Evolutionary conservation across 1,140 invertebrate species (phyloP).

Genomic region (Homarus americanus): DNA sequence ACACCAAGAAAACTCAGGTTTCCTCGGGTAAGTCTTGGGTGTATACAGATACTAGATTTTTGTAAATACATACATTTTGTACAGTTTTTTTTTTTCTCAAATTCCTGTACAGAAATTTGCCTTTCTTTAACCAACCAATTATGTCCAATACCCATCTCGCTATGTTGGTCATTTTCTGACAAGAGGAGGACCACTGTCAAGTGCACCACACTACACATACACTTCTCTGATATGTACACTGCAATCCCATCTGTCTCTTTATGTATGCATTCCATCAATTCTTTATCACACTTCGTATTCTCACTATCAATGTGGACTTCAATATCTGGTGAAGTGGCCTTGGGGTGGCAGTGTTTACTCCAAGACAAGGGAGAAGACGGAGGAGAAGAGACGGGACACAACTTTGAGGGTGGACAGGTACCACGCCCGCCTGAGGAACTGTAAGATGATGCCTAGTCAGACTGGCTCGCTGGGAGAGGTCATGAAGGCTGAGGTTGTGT

Average conservation of each 20-base stretch:
- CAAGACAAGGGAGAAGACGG: conserved; percentile 71
- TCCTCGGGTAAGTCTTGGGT: conserved; percentile 50
- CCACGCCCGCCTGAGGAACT: conserved; percentile 64
- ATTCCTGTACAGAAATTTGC: background rate
- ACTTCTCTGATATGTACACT: conserved; percentile 69
- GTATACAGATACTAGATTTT: background rate
- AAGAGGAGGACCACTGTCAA: background rate
- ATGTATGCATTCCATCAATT: conserved; percentile 28
- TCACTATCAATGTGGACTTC: conserved; percentile 71
- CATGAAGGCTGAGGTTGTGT: background rate
- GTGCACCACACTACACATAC: conserved; percentile 57
- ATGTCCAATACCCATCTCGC: background rate
- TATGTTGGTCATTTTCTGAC: background rate
- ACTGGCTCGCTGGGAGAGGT: background rate
- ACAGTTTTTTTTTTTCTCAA: background rate
- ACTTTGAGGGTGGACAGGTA: conserved; percentile 75
- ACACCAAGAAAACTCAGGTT: conserved; percentile 59
- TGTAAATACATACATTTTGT: background rate
- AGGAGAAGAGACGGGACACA: conserved; percentile 73
- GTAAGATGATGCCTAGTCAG: conserved; percentile 54
- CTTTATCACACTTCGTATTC: conserved; percentile 64
- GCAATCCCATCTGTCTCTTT: conserved; percentile 45
- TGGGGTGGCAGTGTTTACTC: conserved; percentile 47
- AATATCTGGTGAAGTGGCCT: conserved; percentile 46
- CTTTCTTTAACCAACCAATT: background rate